Base-by-base conservation (phyloP, 2,113 vertebrate species). In the Podarcis muralis region DNA sequence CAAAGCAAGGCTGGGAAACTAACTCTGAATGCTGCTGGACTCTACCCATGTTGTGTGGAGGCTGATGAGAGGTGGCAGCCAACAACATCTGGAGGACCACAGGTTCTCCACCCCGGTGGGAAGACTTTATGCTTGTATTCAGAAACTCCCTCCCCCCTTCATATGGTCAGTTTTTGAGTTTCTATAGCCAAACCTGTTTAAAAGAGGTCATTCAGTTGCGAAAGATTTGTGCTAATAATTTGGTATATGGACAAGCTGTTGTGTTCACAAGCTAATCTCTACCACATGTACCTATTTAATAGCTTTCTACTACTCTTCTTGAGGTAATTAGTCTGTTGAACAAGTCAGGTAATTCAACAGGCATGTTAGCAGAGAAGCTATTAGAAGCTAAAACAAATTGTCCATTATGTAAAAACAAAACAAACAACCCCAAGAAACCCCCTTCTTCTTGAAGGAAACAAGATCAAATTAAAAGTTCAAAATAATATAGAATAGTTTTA, bases 301-400 rank as follows among this genome's bases (percentile, higher is more conserved):
- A n/a, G 35, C 82, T 88, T 90, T 91, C 32, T 72, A 27, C 65
- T 86, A 66, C 65, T 91, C 91, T 75, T 53, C 81, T 35, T 65
- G 65, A 85, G 87, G 81, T 86, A 83, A 84, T 94, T 92, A 93
- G 87, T 92, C 35, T 89, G 43, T 76, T 40, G 12, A 90, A 18
- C 32, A 91, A 87, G 72, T 15, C 43, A 88, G 92, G 83, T 90
- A 92, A 93, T 74, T 92, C 93, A 85, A 91, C 79, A 87, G 84
- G 83, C 86, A 78, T 72, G 59, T 32, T 83, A 86, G 76, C 83
- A 72, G 40, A 87, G n/a, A 90, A 87, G 65, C 88, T 92, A 69
- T 93, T 94, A 90, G 77, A 80, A 53, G 76, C 65, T 22, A 66
- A 93, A 94, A 88, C 75, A 91, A 80, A 72, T 66, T 13, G n/a